These are phyloP conservation scores for Spondyliosoma cantharus DNA, from an alignment of 2,797 vertebrate species.

Conservation along the genomic window DNA sequence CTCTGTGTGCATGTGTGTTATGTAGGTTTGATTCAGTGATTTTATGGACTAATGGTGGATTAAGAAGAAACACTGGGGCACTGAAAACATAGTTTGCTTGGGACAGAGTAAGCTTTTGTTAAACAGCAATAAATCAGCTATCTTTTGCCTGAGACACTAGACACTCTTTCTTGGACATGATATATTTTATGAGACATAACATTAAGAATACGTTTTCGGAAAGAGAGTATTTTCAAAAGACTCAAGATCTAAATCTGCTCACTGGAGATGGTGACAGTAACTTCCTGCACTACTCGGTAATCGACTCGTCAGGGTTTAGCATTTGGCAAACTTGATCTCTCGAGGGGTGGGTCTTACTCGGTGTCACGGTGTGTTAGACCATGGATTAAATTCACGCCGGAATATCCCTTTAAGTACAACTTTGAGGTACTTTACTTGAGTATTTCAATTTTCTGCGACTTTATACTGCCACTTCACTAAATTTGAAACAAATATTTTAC, in stretches of 20 bases:
- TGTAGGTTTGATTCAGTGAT: constrained; percentile 5
- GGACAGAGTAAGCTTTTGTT: constrained; percentile 9
- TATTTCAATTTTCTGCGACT: too few species aligned
- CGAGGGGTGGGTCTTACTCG: too few species aligned
- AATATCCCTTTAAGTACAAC: too few species aligned
- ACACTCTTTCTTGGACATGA: neutral
- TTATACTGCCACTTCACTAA: too few species aligned
- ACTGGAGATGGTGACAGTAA: neutral
- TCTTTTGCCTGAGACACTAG: neutral
- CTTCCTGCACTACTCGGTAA: neutral
- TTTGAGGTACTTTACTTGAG: too few species aligned
- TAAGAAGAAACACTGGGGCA: neutral
- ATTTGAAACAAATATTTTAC: too few species aligned
- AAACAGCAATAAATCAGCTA: neutral
- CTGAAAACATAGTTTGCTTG: too few species aligned
- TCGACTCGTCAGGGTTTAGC: too few species aligned
- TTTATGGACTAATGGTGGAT: neutral
- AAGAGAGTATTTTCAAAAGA: too few species aligned
- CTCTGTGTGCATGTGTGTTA: neutral
- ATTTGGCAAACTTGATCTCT: too few species aligned
- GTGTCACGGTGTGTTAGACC: too few species aligned
- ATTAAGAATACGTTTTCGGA: neutral
- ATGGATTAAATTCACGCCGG: too few species aligned
- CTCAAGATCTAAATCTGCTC: neutral
- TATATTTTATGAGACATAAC: neutral